Conservation (phyloP, 2,113 vertebrate genomes). For the Podiceps cristatus region DNA sequence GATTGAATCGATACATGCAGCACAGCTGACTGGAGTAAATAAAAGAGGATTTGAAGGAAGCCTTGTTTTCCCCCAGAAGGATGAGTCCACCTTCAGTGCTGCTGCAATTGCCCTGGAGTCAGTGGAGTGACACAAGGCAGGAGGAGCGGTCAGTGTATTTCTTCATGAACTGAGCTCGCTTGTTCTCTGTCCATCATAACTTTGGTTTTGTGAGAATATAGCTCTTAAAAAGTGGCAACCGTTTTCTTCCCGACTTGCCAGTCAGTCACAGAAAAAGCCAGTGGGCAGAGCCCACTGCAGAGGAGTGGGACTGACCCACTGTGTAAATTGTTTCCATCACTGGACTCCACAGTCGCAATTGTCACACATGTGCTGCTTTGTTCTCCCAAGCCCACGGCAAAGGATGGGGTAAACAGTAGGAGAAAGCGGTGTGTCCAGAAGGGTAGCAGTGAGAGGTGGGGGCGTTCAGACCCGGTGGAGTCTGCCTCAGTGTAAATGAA, state of each 20-base stretch:
- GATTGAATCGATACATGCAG: conserved; percentile 38
- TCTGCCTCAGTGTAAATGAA: neutral
- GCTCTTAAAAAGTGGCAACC: neutral
- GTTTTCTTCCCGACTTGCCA: neutral
- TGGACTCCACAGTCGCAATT: neutral
- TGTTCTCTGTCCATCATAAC: neutral
- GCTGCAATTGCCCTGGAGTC: neutral
- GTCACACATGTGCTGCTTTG: neutral
- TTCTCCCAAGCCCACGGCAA: neutral
- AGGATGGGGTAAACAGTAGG: neutral
- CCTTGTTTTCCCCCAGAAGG: conserved; percentile 25
- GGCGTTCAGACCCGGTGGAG: neutral
- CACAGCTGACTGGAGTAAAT: conserved; percentile 68
- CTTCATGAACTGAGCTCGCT: neutral
- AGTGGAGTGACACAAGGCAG: fast-evolving
- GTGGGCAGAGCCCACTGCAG: neutral
- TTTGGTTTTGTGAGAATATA: neutral
- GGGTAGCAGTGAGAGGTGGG: neutral
- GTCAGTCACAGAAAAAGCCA: neutral
- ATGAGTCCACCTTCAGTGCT: neutral
- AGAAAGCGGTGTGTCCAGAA: neutral
- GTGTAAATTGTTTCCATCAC: neutral
- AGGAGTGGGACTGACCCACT: neutral
- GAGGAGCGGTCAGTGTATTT: neutral
- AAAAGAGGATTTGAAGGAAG: conserved; percentile 29